Conservation (phyloP, 2,797 vertebrate species). For the Spinibarbus caldwelli region DNA sequence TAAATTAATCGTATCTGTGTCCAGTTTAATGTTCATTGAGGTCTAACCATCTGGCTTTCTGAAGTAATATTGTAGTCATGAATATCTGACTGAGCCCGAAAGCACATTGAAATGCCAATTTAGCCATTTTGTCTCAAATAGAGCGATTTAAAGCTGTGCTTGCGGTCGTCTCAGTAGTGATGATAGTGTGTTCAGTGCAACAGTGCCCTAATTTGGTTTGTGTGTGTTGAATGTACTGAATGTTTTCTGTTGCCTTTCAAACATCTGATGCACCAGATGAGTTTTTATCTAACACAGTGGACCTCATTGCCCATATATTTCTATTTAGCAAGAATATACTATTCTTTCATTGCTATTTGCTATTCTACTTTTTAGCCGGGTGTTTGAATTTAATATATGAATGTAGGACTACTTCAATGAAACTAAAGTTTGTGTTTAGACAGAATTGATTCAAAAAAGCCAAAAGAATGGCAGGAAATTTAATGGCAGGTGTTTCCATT, state of each 20-base stretch:
- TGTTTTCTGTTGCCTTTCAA: neutral
- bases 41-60: slow-evolving; percentile 16
- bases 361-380: neutral
- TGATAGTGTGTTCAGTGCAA: slow-evolving; percentile 69
- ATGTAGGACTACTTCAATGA: neutral
- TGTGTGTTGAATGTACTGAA: neutral
- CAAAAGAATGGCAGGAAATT: neutral
- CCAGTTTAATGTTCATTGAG: slow-evolving; percentile 5
- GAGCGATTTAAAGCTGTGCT: neutral
- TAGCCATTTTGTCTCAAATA: neutral
- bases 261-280: neutral
- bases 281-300: neutral
- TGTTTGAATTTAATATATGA: neutral
- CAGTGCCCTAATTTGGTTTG: slow-evolving; percentile 66
- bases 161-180: neutral
- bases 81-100: slow-evolving; percentile 7
- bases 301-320: neutral
- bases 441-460: neutral
- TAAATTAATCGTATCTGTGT: slow-evolving; percentile 17
- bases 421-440: neutral
- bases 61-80: neutral
- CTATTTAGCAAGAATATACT: slow-evolving; percentile 3
- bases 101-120: neutral
- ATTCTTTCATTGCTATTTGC: neutral
- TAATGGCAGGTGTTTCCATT: neutral